These are phyloP conservation scores for Drymodes brunneopygia DNA, from an alignment of 2,113 vertebrate genomes.

Conservation along the genomic window DNA sequence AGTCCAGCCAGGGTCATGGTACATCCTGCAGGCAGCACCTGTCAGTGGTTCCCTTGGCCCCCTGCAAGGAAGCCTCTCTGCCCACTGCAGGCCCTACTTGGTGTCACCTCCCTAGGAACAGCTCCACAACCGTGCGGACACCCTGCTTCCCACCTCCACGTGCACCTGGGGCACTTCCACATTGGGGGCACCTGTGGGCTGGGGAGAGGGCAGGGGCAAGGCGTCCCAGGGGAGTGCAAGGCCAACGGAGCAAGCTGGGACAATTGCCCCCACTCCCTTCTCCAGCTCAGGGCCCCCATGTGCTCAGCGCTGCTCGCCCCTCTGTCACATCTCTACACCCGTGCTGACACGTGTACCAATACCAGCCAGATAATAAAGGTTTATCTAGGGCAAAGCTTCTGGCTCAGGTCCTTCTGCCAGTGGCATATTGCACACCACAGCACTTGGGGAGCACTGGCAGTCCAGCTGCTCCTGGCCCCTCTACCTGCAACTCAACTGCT, in stretches of 20 bases:
- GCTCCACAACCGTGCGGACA: background rate
- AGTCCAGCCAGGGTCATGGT: background rate
- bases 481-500: background rate
- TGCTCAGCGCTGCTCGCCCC: background rate
- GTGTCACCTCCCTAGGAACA: background rate
- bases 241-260: background rate
- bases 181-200: background rate
- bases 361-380: slow-evolving; percentile 59
- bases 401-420: background rate
- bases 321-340: background rate
- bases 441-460: rapidly evolving
- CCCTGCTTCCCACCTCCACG: background rate
- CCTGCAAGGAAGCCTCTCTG: background rate
- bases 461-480: background rate
- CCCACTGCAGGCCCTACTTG: background rate
- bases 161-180: background rate
- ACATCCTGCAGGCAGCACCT: background rate
- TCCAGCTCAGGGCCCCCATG: background rate
- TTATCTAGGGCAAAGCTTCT: background rate
- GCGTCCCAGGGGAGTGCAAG: background rate
- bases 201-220: background rate
- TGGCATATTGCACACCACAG: rapidly evolving
- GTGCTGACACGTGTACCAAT: background rate
- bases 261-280: background rate
- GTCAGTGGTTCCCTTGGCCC: background rate